Base-by-base conservation (phyloP, 2,113 vertebrate genomes). In the Lethenteron reissneri region DNA sequence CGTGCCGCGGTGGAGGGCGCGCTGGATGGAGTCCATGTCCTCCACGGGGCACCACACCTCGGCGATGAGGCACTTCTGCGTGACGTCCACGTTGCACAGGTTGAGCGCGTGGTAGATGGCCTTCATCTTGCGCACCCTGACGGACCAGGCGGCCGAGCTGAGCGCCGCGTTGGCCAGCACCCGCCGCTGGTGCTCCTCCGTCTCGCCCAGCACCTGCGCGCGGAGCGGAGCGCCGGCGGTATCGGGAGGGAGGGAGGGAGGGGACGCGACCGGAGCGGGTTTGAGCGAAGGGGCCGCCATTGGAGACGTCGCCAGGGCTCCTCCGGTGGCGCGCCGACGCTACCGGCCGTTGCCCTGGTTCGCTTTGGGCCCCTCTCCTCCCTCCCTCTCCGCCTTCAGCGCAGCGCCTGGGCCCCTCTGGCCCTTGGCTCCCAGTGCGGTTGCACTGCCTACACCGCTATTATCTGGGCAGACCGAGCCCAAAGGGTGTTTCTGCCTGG, bases 21-120 rank as follows among this genome's bases (percentile, higher is more conserved):
- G 80, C 76, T 84, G 84, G 76, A 87, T 83, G 57, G 76, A 72
- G 5, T 70, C 72, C 0, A 81, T 17, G 41, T 87, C 84, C 3
- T 77, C 78, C 70, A 81, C 77, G 0, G 85, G n/a, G 78, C 84
- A 86, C 85, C 85, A 87, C 76, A 84, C 82, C 79, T 87, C 85
- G 0, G 85, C 85, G 3, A 87, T 86, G 74, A 86, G 56, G 0
- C 84, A 85, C 77, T 87, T 84, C 72, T 86, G 85, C 71, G 83
- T 87, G 73, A 86, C 79, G 0, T 87, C 85, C 0, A 87, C 86
- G 75, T 84, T 85, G 25, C 64, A 68, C 64, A 68, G 64, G 64
- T 68, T 25, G n/a, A 68, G 25, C n/a, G 64, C 25, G 11, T 87
- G 83, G 74, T 87, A 86, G 21, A 85, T 77, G 11, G 85, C 84